Conservation (phyloP, 2,113 vertebrate genomes). For the Tragelaphus imberbis region DNA sequence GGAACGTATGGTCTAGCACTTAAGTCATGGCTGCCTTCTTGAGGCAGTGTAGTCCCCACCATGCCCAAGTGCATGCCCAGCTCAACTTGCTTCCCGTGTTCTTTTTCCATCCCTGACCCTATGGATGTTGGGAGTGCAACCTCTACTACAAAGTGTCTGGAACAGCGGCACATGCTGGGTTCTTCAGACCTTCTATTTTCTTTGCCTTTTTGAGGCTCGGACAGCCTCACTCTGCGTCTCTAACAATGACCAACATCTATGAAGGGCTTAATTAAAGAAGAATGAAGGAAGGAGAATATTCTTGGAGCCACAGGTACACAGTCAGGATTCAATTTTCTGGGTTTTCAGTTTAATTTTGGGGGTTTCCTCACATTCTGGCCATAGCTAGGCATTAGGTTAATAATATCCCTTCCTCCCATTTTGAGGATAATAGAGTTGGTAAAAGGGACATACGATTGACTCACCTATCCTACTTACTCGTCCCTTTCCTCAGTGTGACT, state of each 20-base stretch:
- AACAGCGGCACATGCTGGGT: background rate
- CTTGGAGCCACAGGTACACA: fast-evolving
- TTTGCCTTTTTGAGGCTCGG: background rate
- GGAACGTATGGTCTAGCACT: background rate
- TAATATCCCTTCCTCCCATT: background rate
- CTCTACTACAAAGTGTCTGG: background rate
- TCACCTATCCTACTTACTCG: background rate
- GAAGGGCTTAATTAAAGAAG: background rate
- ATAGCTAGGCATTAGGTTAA: background rate
- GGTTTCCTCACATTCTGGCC: background rate
- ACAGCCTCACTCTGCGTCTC: background rate
- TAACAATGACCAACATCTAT: background rate
- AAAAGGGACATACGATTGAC: background rate
- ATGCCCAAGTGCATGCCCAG: no score
- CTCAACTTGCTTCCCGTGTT: background rate
- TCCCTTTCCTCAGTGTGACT: background rate
- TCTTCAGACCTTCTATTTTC: background rate
- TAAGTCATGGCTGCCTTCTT: background rate
- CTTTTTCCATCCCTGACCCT: background rate
- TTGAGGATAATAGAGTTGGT: background rate
- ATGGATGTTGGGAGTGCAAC: background rate
- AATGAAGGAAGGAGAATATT: background rate
- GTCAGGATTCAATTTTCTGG: background rate
- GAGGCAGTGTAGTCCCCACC: background rate
- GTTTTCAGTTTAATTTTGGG: background rate